Evolutionary conservation across 2,797 vertebrate genomes (phyloP).

Genomic region (Oreochromis mossambicus): DNA sequence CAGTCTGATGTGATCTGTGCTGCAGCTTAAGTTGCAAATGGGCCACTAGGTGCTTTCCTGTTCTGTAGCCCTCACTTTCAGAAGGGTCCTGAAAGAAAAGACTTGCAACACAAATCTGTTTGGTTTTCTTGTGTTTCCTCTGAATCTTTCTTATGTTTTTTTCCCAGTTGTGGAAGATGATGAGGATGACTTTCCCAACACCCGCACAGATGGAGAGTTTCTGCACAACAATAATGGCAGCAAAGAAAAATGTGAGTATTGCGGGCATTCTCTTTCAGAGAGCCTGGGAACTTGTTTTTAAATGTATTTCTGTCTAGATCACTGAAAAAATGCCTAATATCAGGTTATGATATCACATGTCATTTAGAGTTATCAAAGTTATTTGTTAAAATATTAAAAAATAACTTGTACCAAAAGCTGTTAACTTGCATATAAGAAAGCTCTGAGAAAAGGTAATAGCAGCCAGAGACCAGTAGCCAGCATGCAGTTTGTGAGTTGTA

Average conservation of each 20-base stretch:
- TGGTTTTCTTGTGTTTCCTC: neutral
- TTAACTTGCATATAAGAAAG: neutral
- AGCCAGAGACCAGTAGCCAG: neutral
- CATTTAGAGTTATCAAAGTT: neutral
- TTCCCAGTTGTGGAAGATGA: constrained; percentile 91
- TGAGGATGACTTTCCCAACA: constrained; percentile 89
- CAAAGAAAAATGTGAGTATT: constrained; percentile 91
- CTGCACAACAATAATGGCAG: constrained; percentile 84
- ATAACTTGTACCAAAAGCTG: neutral
- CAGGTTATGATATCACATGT: neutral
- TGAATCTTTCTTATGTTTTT: constrained; percentile 20
- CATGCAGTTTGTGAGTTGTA: neutral
- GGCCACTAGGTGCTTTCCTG: neutral
- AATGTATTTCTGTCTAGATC: neutral
- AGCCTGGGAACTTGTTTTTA: neutral
- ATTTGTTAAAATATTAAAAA: neutral
- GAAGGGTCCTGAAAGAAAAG: neutral
- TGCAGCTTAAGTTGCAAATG: constrained; percentile 8
- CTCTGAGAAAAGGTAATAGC: neutral
- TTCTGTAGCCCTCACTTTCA: neutral
- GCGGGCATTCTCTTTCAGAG: neutral
- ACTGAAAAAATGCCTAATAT: neutral
- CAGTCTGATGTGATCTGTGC: constrained; percentile 19
- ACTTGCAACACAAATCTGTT: neutral
- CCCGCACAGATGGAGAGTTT: constrained; percentile 87